A percentile compares a stretch with the other conserved stretches of the same genome.
These are phyloP conservation scores for Heliconius congener DNA, from an alignment of 1,140 invertebrate species.

Conservation along the genomic window DNA sequence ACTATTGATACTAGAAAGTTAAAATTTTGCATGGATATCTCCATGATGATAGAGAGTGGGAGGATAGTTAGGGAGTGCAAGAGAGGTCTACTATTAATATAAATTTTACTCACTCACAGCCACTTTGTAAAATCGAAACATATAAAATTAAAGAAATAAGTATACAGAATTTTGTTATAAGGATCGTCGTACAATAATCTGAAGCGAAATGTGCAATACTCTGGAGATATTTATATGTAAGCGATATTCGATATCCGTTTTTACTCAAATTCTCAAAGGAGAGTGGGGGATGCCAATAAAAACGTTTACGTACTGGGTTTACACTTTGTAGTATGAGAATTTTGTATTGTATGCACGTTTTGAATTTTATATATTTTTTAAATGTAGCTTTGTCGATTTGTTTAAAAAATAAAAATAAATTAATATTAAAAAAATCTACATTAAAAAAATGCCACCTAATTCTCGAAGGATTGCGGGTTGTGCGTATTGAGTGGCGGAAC, in stretches of 20 bases:
- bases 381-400: too few species aligned
- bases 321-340: slow-evolving; percentile 3
- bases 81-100: too few species aligned
- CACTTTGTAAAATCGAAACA: too few species aligned
- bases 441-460: background rate
- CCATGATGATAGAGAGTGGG: too few species aligned
- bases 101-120: too few species aligned
- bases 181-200: background rate
- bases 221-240: slow-evolving; percentile 11
- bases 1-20: too few species aligned
- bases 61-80: too few species aligned
- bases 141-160: background rate
- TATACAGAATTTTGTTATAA: background rate
- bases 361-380: background rate
- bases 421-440: too few species aligned
- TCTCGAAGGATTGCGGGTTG: background rate
- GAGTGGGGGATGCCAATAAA: slow-evolving; percentile 7
- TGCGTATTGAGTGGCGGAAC: background rate
- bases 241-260: slow-evolving; percentile 14
- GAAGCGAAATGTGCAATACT: slow-evolving; percentile 11
- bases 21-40: too few species aligned
- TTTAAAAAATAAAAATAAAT: too few species aligned
- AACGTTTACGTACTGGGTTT: slow-evolving; percentile 9
- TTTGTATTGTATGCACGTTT: background rate
- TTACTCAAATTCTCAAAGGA: slow-evolving; percentile 14